Evolutionary conservation across 2,113 vertebrate species (phyloP).

Genomic region (Picathartes gymnocephalus): DNA sequence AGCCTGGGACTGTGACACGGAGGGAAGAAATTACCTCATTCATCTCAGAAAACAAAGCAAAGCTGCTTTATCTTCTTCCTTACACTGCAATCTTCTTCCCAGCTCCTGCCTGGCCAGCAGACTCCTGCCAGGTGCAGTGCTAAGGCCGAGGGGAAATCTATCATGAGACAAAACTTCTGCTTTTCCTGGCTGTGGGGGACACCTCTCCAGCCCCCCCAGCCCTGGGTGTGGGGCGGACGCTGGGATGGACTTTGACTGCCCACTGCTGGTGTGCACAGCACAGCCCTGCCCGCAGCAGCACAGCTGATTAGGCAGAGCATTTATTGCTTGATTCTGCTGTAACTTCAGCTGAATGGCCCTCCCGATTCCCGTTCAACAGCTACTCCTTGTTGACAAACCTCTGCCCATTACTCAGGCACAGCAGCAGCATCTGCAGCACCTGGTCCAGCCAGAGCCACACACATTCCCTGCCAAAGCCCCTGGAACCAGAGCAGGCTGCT

Average conservation of each 20-base stretch:
- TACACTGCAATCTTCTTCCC: not conserved
- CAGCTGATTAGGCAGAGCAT: not conserved
- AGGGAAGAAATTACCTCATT: not conserved
- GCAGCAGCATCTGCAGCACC: not conserved
- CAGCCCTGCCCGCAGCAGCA: not conserved
- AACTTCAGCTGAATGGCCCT: not conserved
- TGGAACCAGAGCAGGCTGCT: not conserved
- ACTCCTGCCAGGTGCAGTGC: not conserved
- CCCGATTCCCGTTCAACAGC: not conserved
- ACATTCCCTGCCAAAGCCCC: too few relatives aligned
- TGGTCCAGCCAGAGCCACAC: not conserved
- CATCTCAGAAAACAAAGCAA: not conserved
- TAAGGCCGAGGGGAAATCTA: not conserved
- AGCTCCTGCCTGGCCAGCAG: not conserved
- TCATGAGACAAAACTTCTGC: not conserved
- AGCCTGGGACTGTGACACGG: not conserved
- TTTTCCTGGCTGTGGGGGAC: not conserved
- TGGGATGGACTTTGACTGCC: not conserved
- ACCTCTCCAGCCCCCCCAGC: not conserved
- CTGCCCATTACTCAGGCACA: not conserved
- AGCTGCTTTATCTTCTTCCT: not conserved
- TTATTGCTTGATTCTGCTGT: not conserved
- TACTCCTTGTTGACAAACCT: not conserved
- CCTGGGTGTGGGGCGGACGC: rapidly evolving
- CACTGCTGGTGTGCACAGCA: not conserved